Evolutionary conservation across 2,888 invertebrate species (phyloP).

Genomic region (Rhingia campestris): DNA sequence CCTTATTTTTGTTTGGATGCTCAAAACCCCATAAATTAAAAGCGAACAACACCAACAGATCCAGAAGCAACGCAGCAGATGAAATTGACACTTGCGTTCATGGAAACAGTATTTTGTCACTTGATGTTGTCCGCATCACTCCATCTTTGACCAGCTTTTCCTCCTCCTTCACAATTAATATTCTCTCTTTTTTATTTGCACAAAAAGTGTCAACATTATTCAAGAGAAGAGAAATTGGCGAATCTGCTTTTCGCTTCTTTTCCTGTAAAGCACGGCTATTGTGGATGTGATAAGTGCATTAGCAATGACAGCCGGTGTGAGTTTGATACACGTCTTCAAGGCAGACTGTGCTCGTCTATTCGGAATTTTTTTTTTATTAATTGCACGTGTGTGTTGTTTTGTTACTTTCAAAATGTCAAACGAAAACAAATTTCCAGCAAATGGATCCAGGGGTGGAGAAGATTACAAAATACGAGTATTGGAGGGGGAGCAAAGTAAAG

Average conservation of each 20-base stretch:
- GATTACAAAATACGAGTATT: conserved; percentile 4
- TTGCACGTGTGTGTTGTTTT: neutral
- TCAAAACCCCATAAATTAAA: conserved; percentile 16
- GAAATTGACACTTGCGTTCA: conserved; percentile 34
- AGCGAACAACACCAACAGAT: neutral
- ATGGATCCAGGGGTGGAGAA: neutral
- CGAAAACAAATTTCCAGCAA: conserved; percentile 28
- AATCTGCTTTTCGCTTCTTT: conserved; percentile 14
- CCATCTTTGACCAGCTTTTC: conserved; percentile 5
- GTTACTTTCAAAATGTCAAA: conserved; percentile 7
- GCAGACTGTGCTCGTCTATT: neutral
- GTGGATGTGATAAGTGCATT: conserved; percentile 38
- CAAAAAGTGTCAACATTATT: conserved; percentile 36
- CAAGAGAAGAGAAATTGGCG: neutral
- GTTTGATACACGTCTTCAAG: conserved; percentile 15
- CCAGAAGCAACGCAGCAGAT: neutral
- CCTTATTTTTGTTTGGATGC: neutral
- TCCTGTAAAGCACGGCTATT: conserved; percentile 28
- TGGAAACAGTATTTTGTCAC: conserved; percentile 11
- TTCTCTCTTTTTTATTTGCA: neutral
- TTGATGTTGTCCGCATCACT: conserved; percentile 11
- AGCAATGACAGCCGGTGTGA: conserved; percentile 36
- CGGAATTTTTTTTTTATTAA: neutral
- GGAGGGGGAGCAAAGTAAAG: neutral
- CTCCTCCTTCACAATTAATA: neutral